These are phyloP conservation scores for Gymnocypris eckloni DNA, from an alignment of 2,797 vertebrate species.

Conservation along the genomic window DNA sequence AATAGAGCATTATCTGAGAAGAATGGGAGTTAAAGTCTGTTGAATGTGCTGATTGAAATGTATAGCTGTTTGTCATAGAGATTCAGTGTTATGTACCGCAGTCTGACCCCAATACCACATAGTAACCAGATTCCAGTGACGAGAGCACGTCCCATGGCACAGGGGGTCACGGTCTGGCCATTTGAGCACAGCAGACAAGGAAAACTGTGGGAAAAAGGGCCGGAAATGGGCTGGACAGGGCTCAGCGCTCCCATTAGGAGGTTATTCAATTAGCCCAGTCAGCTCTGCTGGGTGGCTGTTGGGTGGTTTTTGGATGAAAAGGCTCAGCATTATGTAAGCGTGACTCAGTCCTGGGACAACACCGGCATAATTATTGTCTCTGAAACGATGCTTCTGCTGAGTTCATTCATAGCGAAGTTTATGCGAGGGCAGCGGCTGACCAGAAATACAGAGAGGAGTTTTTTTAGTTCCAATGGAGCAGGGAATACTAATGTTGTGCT, in stretches of 20 bases:
- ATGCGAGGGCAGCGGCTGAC: slow-evolving; percentile 33
- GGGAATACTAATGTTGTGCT: slow-evolving; percentile 44
- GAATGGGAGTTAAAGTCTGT: slow-evolving; percentile 39
- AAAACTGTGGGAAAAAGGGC: slow-evolving; percentile 46
- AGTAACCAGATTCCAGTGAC: slow-evolving; percentile 40
- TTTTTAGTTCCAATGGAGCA: not conserved
- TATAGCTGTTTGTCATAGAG: slow-evolving; percentile 30
- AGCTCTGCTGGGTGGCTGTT: slow-evolving; percentile 56
- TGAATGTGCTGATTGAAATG: slow-evolving; percentile 31
- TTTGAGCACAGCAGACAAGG: slow-evolving; percentile 13
- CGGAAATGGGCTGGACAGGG: slow-evolving; percentile 37
- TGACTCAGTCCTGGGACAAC: slow-evolving; percentile 71
- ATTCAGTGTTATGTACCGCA: not conserved
- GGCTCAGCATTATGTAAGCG: slow-evolving; percentile 77
- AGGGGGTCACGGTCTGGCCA: slow-evolving; percentile 44
- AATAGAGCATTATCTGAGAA: slow-evolving; percentile 56
- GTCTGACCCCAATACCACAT: slow-evolving; percentile 8
- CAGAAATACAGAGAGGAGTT: slow-evolving; percentile 22
- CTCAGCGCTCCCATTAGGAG: slow-evolving; percentile 50
- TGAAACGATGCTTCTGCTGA: slow-evolving; percentile 74
- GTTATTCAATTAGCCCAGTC: slow-evolving; percentile 59
- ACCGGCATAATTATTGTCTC: slow-evolving; percentile 77
- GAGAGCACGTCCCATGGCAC: slow-evolving; percentile 51
- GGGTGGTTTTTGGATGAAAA: slow-evolving; percentile 73
- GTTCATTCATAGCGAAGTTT: slow-evolving; percentile 76